Conservation (phyloP, 2,888 invertebrate species). For the Byasa hedistus region DNA sequence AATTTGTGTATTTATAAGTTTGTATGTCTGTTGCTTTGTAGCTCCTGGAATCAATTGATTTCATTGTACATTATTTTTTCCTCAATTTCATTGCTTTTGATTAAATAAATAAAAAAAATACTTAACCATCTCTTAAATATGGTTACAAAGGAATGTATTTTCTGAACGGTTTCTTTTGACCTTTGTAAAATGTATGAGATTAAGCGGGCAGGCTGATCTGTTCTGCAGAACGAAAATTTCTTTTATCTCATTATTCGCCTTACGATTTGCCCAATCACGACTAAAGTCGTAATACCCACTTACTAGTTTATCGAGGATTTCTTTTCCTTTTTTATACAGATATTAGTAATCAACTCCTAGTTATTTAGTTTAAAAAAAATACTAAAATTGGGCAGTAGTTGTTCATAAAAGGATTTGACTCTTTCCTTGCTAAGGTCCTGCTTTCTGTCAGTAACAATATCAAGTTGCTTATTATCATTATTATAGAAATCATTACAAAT, state of each 20-base stretch:
- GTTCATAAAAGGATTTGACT: too few relatives aligned
- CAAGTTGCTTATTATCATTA: too few relatives aligned
- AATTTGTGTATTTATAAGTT: too few relatives aligned
- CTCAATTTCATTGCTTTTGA: background rate
- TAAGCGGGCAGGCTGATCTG: constrained; percentile 22
- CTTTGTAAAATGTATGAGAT: constrained; percentile 27
- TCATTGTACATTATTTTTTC: background rate
- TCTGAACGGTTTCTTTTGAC: constrained; percentile 16
- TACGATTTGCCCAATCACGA: constrained; percentile 28
- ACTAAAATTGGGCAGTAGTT: too few relatives aligned
- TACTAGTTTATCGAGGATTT: constrained; percentile 23
- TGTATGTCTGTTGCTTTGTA: too few relatives aligned
- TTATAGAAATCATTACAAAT: too few relatives aligned
- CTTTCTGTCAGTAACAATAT: too few relatives aligned
- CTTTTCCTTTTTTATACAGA: constrained; percentile 2
- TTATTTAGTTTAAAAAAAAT: background rate
- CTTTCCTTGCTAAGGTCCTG: too few relatives aligned
- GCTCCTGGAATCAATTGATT: too few relatives aligned
- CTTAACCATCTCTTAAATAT: background rate
- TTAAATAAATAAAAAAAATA: background rate
- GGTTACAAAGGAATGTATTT: constrained; percentile 15
- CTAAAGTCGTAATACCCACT: constrained; percentile 27
- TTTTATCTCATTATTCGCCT: constrained; percentile 29
- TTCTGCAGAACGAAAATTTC: constrained; percentile 24
- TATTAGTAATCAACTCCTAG: background rate